Percentiles rank a stretch among this genome's conserved stretches.
phyloP scores from a whole-genome alignment of 2,113 vertebrate genomes.

The Cryptomyrus ogoouensis region DNA sequence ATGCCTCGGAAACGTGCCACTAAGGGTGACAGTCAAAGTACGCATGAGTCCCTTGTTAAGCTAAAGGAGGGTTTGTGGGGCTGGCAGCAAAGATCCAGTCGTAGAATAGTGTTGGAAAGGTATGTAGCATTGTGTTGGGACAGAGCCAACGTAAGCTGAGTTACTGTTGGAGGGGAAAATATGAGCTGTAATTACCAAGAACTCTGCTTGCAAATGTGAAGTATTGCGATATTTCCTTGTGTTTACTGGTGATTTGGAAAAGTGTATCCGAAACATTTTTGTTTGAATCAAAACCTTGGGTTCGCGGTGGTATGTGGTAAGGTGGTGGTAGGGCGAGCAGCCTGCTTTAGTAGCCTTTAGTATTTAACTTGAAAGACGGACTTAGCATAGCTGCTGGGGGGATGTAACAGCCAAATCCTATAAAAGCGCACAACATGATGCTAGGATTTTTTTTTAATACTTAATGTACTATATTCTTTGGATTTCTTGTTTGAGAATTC shows the following conservation, averaged over 20 bases:
- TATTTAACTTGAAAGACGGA: not conserved
- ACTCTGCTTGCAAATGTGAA: slow-evolving; percentile 7
- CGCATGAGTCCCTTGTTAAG: not conserved
- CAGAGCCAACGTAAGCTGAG: not conserved
- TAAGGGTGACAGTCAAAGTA: not conserved
- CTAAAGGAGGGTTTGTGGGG: not conserved
- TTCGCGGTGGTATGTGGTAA: not conserved
- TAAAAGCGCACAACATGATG: slow-evolving; percentile 12
- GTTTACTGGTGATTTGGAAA: not conserved
- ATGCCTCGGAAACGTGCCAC: not conserved
- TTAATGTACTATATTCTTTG: slow-evolving; percentile 7
- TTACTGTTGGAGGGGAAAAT: not conserved
- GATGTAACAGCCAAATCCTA: not conserved
- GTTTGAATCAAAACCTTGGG: not conserved
- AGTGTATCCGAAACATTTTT: not conserved
- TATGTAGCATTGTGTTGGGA: not conserved
- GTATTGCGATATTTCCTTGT: not conserved
- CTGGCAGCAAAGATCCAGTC: not conserved
- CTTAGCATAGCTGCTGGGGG: not conserved
- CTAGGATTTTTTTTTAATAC: slow-evolving; percentile 2
- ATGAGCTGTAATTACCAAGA: not conserved
- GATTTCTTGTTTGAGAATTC: not conserved
- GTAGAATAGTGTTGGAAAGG: not conserved
- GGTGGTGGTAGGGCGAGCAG: not conserved
- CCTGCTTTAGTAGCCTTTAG: not conserved